Conservation (phyloP, 1,140 invertebrate genomes). For the Bombyx mori region DNA sequence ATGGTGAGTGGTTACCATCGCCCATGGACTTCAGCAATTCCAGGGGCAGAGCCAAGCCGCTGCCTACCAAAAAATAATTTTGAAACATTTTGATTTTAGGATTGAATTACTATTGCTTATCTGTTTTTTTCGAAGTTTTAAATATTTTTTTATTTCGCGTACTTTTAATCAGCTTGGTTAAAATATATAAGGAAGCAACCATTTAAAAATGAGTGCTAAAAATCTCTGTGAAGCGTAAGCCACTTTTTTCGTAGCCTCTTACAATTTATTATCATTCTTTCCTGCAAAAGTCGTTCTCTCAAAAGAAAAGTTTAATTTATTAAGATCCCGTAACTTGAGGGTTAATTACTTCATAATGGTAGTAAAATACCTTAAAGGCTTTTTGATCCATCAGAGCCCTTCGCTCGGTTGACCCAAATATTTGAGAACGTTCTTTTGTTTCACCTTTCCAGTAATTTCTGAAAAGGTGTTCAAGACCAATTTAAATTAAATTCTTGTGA, state of each 20-base stretch:
- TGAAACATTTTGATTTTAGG: too few relatives aligned
- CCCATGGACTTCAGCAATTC: too few relatives aligned
- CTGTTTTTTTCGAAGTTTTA: neutral
- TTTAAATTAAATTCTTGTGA: too few relatives aligned
- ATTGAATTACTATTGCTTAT: neutral
- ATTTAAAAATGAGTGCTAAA: neutral
- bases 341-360: constrained; percentile 21
- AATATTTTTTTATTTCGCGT: neutral
- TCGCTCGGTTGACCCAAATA: constrained; percentile 7
- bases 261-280: neutral
- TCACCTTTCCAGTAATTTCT: neutral
- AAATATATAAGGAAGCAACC: neutral
- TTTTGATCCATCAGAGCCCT: too few relatives aligned
- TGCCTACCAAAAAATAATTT: too few relatives aligned
- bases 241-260: neutral
- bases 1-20: too few relatives aligned
- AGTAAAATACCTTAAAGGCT: neutral
- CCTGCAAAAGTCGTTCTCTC: neutral
- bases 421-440: constrained; percentile 4
- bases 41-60: too few relatives aligned
- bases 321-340: constrained; percentile 7
- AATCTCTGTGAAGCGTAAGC: too few relatives aligned
- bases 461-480: neutral
- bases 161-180: neutral
- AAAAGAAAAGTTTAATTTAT: constrained; percentile 16